Percentiles rank a stretch among this genome's conserved stretches.
phyloP scores from a whole-genome alignment of 2,888 invertebrate genomes.

The Agrypnus murinus region DNA sequence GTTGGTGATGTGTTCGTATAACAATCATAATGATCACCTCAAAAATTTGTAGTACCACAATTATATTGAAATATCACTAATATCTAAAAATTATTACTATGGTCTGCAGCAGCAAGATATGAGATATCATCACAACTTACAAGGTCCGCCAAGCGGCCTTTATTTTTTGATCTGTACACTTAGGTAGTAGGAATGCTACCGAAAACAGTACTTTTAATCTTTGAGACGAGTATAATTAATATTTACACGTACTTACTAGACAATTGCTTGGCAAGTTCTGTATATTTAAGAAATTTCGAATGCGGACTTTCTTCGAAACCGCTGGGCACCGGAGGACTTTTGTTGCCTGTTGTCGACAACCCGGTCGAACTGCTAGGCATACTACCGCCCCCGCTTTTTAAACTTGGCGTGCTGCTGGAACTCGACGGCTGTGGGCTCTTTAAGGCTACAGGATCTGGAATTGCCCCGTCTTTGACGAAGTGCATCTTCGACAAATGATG shows the following conservation, averaged over 20 bases:
- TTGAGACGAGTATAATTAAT: constrained; percentile 53
- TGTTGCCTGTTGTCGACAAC: constrained; percentile 57
- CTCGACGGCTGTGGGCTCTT: constrained; percentile 70
- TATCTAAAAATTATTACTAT: constrained; percentile 61
- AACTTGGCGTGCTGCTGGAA: constrained; percentile 55
- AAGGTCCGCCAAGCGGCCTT: constrained; percentile 68
- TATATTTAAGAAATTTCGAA: constrained; percentile 98
- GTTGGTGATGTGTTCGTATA: constrained; percentile 65
- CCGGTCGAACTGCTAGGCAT: constrained; percentile 46
- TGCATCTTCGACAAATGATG: constrained; percentile 97
- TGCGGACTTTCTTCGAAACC: constrained; percentile 92
- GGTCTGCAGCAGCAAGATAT: constrained; percentile 80
- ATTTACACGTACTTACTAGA: constrained; percentile 95
- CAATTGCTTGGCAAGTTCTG: constrained; percentile 97
- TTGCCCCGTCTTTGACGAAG: constrained; percentile 93
- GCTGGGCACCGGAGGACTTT: constrained; percentile 72
- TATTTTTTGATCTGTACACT: constrained; percentile 49
- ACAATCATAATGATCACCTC: constrained; percentile 70
- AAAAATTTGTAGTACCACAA: constrained; percentile 66
- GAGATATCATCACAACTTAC: constrained; percentile 83
- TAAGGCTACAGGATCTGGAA: constrained; percentile 83
- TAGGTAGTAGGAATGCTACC: constrained; percentile 50
- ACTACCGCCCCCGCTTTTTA: constrained; percentile 60
- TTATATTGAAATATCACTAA: constrained; percentile 59
- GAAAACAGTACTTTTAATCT: constrained; percentile 39